These are phyloP conservation scores for Pelodiscus sinensis DNA, from an alignment of 2,113 vertebrate species.

Conservation along the genomic window DNA sequence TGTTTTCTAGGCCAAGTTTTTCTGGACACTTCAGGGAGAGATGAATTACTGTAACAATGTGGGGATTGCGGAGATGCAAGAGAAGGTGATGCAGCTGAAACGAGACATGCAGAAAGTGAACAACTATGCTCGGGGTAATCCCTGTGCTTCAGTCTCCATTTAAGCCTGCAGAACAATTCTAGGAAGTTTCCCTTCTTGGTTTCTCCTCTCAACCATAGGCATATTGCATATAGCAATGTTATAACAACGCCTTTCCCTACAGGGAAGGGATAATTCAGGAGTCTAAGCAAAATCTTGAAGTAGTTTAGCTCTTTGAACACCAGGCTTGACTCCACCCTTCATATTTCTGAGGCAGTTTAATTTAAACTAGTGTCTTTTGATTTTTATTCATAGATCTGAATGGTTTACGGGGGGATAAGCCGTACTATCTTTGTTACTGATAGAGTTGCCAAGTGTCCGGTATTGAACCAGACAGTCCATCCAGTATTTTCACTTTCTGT, in stretches of 20 bases:
- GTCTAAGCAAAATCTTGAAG: not conserved
- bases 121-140: conserved; percentile 62
- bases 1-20: conserved; percentile 68
- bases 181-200: not conserved
- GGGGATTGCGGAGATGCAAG: conserved; percentile 65
- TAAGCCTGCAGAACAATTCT: not conserved
- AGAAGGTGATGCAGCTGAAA: conserved; percentile 66
- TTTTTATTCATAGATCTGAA: not conserved
- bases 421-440: not conserved
- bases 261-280: not conserved
- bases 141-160: not conserved
- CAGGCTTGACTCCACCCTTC: conserved; percentile 3
- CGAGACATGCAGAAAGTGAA: conserved; percentile 58
- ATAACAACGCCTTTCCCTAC: not conserved
- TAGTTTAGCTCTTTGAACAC: not conserved
- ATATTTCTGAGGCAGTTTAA: not conserved
- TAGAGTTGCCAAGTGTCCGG: too few relatives aligned
- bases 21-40: conserved; percentile 62
- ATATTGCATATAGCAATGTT: not conserved
- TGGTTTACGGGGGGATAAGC: not conserved
- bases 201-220: not conserved
- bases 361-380: not conserved
- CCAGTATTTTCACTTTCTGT: too few relatives aligned
- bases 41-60: conserved; percentile 71
- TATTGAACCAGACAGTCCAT: too few relatives aligned